A percentile compares a stretch with the other conserved stretches of the same genome.
Conservation (phyloP, 2,113 vertebrate species). For the Halcyon malimbica region DNA sequence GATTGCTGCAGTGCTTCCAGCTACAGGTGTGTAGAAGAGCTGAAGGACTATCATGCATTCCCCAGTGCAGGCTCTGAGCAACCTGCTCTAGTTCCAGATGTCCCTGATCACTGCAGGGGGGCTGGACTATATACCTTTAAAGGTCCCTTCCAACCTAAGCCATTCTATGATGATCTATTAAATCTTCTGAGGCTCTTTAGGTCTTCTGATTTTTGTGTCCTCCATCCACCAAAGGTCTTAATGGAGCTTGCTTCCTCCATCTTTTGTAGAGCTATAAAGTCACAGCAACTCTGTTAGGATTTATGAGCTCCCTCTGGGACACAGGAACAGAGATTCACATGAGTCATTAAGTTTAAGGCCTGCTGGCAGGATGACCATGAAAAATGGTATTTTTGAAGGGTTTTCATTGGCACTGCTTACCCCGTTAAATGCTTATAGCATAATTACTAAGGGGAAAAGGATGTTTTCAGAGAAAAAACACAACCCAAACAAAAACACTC, state of each 20-base stretch:
- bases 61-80: neutral
- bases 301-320: conserved; percentile 14
- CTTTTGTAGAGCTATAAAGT: neutral
- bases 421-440: conserved; percentile 11
- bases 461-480: neutral
- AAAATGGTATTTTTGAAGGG: conserved; percentile 40
- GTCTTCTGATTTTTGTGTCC: neutral
- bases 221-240: conserved; percentile 8
- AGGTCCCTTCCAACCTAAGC: neutral
- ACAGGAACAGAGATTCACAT: neutral
- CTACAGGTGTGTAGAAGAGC: neutral
- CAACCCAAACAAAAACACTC: conserved; percentile 26
- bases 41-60: neutral
- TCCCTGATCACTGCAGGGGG: neutral
- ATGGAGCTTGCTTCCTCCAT: conserved; percentile 15
- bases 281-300: neutral
- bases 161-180: neutral
- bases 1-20: neutral
- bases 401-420: conserved; percentile 40
- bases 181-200: neutral
- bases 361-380: neutral
- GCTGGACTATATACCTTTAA: neutral
- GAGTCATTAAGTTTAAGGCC: conserved; percentile 56
- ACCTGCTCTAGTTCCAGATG: neutral
- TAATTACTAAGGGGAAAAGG: conserved; percentile 9